Percentiles rank a stretch among this genome's conserved stretches.
These are phyloP conservation scores for Tiliacea citrago DNA, from an alignment of 2,888 invertebrate genomes.

Conservation along the genomic window DNA sequence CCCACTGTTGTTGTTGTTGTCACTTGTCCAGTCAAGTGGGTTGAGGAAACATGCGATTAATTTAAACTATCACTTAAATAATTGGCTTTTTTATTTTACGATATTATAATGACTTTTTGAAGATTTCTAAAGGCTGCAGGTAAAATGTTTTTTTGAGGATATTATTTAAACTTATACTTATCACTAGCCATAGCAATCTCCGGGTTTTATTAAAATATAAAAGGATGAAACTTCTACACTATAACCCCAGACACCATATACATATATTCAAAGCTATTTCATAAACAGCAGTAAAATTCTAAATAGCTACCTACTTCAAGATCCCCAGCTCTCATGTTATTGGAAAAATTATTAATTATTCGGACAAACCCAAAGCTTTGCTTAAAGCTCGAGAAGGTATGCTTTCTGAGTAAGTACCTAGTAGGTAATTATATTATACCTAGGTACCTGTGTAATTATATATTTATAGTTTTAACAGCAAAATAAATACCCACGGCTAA, in stretches of 20 bases:
- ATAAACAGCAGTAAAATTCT: not conserved
- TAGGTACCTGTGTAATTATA: not conserved
- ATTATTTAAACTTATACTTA: not conserved
- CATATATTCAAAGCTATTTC: not conserved
- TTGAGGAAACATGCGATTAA: not conserved
- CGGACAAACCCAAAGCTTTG: slow-evolving; percentile 35
- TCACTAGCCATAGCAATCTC: not conserved
- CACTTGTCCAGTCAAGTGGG: not conserved
- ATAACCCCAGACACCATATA: not conserved
- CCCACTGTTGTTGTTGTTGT: not conserved
- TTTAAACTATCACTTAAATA: not conserved
- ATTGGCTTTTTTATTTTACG: not conserved
- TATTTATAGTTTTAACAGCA: not conserved
- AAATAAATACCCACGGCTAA: not conserved
- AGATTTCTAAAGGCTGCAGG: not conserved
- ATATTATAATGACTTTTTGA: not conserved
- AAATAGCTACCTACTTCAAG: not conserved
- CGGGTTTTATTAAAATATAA: not conserved
- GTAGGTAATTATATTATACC: not conserved
- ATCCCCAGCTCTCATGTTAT: not conserved
- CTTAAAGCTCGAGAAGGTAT: slow-evolving; percentile 6
- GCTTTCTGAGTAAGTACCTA: slow-evolving; percentile 6
- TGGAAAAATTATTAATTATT: too few relatives aligned
- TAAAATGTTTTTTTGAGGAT: not conserved
- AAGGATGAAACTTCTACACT: slow-evolving; percentile 15